phyloP scores from a whole-genome alignment of 2,113 vertebrate genomes.

The Murina feae region DNA sequence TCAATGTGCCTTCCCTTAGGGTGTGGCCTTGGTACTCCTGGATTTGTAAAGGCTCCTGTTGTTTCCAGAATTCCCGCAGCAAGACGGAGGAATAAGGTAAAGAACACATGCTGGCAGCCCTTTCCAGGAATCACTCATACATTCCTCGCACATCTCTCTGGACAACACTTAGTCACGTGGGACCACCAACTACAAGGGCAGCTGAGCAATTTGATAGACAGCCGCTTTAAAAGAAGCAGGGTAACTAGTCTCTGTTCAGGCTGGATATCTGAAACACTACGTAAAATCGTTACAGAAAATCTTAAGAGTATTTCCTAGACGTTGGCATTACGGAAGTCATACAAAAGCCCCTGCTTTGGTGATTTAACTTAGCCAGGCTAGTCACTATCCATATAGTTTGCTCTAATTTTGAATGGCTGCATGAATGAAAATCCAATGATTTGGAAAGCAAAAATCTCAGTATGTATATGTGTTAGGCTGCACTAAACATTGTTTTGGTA shows the following conservation, averaged over 20 bases:
- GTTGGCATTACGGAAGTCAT: background rate
- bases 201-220: background rate
- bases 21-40: background rate
- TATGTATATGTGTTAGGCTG: background rate
- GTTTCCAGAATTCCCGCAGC: background rate
- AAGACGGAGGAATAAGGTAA: background rate
- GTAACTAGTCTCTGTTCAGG: background rate
- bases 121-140: background rate
- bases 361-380: background rate
- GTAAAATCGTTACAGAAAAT: constrained; percentile 22
- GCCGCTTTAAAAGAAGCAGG: background rate
- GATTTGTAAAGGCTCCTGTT: background rate
- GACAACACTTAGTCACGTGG: background rate
- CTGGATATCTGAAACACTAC: background rate
- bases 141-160: background rate
- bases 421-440: background rate
- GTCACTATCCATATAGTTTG: background rate
- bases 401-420: constrained; percentile 2
- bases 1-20: background rate
- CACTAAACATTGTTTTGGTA: background rate
- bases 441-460: background rate
- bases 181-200: background rate
- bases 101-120: background rate
- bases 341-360: background rate
- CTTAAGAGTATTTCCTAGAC: constrained; percentile 9